These are phyloP conservation scores for Drosophila quadrilineata DNA, from an alignment of 1,140 invertebrate genomes.

Conservation along the genomic window DNA sequence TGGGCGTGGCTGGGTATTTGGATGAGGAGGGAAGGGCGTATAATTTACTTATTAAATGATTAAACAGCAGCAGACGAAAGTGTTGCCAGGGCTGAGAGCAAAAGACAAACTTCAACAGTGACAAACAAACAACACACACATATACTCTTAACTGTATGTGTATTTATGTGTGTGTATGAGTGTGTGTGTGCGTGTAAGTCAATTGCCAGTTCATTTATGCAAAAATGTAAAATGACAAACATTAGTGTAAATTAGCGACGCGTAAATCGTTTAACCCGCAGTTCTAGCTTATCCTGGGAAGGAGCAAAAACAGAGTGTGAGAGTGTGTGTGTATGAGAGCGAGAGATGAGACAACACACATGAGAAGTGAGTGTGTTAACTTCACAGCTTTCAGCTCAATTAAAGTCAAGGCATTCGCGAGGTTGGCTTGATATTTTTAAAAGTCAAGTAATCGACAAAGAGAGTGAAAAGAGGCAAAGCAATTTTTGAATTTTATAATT, in stretches of 20 bases:
- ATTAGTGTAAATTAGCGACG: conserved; percentile 76
- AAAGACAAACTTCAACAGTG: conserved; percentile 39
- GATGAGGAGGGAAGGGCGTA: conserved; percentile 38
- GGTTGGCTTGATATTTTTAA: conserved; percentile 12
- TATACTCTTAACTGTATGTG: conserved; percentile 3
- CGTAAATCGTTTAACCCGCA: conserved; percentile 69
- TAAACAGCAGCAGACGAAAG: conserved; percentile 62
- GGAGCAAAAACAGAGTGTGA: neutral
- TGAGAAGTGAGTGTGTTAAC: conserved; percentile 40
- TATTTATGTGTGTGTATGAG: no score
- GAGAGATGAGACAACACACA: conserved; percentile 11
- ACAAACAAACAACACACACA: conserved; percentile 5
- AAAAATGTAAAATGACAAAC: conserved; percentile 72
- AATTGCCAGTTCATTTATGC: conserved; percentile 62
- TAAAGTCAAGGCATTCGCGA: conserved; percentile 16
- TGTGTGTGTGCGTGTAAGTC: neutral
- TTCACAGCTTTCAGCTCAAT: conserved; percentile 56
- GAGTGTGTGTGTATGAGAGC: no score
- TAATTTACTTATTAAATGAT: conserved; percentile 76
- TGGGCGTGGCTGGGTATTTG: neutral
- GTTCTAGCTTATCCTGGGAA: conserved; percentile 7
- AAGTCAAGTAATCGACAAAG: no score
- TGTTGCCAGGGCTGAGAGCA: conserved; percentile 27
- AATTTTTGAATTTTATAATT: no score
- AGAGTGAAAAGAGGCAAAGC: no score